Evolutionary conservation across 2,113 vertebrate genomes (phyloP).

Genomic region (Mustela nigripes): DNA sequence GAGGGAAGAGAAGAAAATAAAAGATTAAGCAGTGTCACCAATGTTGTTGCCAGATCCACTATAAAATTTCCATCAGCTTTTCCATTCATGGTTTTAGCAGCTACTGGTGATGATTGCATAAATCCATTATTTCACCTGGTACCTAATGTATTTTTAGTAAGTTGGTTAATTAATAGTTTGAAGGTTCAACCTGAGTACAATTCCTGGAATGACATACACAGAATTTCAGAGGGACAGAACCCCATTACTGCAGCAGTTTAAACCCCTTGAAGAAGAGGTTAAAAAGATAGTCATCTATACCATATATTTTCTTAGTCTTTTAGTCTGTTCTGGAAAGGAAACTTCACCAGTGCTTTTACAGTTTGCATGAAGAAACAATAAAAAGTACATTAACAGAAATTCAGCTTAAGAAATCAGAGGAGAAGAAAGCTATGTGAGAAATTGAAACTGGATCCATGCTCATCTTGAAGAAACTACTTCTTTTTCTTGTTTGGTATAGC

Average conservation of each 20-base stretch:
- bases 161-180: not conserved
- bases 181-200: not conserved
- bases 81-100: not conserved
- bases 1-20: not conserved
- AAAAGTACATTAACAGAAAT: not conserved
- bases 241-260: not conserved
- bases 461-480: not conserved
- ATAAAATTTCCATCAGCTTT: not conserved
- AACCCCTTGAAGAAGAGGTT: not conserved
- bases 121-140: not conserved
- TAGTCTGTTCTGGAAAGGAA: not conserved
- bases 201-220: not conserved
- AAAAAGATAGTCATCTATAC: not conserved
- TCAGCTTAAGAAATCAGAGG: not conserved
- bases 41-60: not conserved
- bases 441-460: not conserved
- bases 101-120: no score
- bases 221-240: not conserved
- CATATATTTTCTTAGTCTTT: not conserved
- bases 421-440: not conserved
- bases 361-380: not conserved
- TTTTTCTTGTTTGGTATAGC: not conserved
- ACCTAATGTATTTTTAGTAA: not conserved
- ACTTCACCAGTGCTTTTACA: not conserved
- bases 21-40: not conserved